Conservation (phyloP, 1,140 invertebrate species). For the Sarcophaga peregrina region DNA sequence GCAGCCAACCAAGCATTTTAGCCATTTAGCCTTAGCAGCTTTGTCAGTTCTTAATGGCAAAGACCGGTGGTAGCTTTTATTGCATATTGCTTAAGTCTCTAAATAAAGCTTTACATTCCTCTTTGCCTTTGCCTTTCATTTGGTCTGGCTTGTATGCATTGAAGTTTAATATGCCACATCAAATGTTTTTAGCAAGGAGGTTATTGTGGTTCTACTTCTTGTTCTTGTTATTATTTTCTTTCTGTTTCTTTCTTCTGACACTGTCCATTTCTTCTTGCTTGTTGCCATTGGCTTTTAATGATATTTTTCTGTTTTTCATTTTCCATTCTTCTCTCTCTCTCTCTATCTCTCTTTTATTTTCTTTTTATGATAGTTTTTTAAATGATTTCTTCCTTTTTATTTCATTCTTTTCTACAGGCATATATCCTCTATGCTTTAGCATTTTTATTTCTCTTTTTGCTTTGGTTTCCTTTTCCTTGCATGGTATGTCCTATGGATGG, state of each 20-base stretch:
- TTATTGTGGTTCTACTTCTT: slow-evolving; percentile 13
- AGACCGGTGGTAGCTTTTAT: too few relatives aligned
- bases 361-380: too few relatives aligned
- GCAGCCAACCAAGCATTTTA: neutral
- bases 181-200: neutral
- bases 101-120: too few relatives aligned
- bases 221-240: neutral
- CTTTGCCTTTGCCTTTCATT: too few relatives aligned
- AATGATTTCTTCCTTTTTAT: too few relatives aligned
- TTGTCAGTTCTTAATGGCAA: neutral
- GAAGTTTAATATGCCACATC: slow-evolving; percentile 15
- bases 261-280: neutral
- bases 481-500: neutral
- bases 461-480: neutral
- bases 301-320: neutral
- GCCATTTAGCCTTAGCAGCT: neutral
- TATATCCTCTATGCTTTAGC: too few relatives aligned
- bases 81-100: too few relatives aligned
- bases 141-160: too few relatives aligned
- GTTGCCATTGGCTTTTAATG: slow-evolving; percentile 12
- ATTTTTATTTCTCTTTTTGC: neutral
- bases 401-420: too few relatives aligned
- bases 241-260: neutral
- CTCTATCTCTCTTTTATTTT: too few relatives aligned
- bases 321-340: too few relatives aligned